Percentiles rank a stretch among this genome's conserved stretches.
Conservation (phyloP, 2,888 invertebrate genomes). For the Melieria picta region DNA sequence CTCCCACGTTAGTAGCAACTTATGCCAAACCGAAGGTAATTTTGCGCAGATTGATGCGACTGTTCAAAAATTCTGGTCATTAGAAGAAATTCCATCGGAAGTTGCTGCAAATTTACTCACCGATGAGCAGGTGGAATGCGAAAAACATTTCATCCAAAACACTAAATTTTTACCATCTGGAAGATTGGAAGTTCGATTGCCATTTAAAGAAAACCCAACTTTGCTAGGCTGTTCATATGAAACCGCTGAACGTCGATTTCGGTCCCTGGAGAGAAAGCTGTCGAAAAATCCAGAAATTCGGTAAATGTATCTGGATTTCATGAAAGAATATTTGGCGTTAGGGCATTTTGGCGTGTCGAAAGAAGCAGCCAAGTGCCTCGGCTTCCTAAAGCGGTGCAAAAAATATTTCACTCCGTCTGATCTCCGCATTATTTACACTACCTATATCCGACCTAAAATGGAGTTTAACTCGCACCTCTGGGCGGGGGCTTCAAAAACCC, state of each 20-base stretch:
- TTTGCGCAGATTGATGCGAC: slow-evolving; percentile 21
- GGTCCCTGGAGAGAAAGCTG: slow-evolving; percentile 34
- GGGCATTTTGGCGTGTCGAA: no score
- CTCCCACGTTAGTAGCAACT: not conserved
- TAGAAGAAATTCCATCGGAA: slow-evolving; percentile 34
- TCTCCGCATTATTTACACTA: no score
- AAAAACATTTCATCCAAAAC: slow-evolving; percentile 31
- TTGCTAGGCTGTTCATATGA: slow-evolving; percentile 14
- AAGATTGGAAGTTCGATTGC: slow-evolving; percentile 33
- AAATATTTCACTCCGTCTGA: no score
- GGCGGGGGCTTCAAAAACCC: no score
- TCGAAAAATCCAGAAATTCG: slow-evolving; percentile 32
- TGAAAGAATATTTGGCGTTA: slow-evolving; percentile 37
- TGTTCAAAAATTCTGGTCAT: slow-evolving; percentile 35
- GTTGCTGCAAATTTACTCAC: slow-evolving; percentile 22
- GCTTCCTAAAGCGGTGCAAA: no score
- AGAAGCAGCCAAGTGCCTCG: no score
- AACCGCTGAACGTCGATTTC: slow-evolving; percentile 17
- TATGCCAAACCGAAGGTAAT: slow-evolving; percentile 7
- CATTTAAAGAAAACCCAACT: slow-evolving; percentile 35
- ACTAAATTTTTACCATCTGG: slow-evolving; percentile 28
- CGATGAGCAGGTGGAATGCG: slow-evolving; percentile 35
- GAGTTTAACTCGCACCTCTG: no score
- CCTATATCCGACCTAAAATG: no score
- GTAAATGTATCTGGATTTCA: slow-evolving; percentile 34